A percentile compares a stretch with the other conserved stretches of the same genome.
Conservation (phyloP, 53 echinoderm and acorn worm genomes). For the Paracentrotus lividus region DNA sequence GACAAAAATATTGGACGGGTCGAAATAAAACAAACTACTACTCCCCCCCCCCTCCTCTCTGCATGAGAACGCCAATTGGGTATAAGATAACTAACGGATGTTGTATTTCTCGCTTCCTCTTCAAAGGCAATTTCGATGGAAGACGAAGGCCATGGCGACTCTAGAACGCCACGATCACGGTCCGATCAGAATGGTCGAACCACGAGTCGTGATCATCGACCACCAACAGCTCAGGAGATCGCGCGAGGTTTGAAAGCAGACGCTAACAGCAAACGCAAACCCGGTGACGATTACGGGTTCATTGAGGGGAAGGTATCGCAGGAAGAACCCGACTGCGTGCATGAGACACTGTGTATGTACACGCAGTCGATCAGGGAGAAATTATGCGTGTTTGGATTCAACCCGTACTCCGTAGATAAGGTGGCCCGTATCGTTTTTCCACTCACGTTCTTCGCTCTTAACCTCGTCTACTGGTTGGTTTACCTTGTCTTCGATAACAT, state of each 20-base stretch:
- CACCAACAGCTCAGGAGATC: constrained; percentile 51
- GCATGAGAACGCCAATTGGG: too few relatives aligned
- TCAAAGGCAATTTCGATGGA: constrained; percentile 16
- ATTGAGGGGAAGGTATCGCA: constrained; percentile 58
- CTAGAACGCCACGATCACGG: not conserved
- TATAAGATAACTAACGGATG: too few relatives aligned
- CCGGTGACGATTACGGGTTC: constrained; percentile 42
- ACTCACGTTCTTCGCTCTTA: constrained; percentile 72
- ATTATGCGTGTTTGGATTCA: constrained; percentile 74
- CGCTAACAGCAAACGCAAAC: not conserved
- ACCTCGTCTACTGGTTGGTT: constrained; percentile 84
- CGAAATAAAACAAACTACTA: too few relatives aligned
- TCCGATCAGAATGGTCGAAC: not conserved
- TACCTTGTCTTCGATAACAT: constrained; percentile 75
- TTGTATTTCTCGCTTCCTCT: not conserved
- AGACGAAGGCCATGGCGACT: too few relatives aligned
- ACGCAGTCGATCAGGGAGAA: constrained; percentile 73
- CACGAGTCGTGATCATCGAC: not conserved
- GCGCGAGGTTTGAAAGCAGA: not conserved
- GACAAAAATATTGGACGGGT: too few relatives aligned
- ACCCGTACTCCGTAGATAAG: constrained; percentile 80
- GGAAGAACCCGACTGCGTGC: constrained; percentile 61
- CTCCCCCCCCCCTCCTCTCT: not conserved
- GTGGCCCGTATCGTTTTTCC: constrained; percentile 81
- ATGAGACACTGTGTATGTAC: constrained; percentile 59